Percentiles rank a stretch among this genome's conserved stretches.
These are phyloP conservation scores for Salmo trutta DNA, from an alignment of 2,797 vertebrate genomes.

Conservation along the genomic window DNA sequence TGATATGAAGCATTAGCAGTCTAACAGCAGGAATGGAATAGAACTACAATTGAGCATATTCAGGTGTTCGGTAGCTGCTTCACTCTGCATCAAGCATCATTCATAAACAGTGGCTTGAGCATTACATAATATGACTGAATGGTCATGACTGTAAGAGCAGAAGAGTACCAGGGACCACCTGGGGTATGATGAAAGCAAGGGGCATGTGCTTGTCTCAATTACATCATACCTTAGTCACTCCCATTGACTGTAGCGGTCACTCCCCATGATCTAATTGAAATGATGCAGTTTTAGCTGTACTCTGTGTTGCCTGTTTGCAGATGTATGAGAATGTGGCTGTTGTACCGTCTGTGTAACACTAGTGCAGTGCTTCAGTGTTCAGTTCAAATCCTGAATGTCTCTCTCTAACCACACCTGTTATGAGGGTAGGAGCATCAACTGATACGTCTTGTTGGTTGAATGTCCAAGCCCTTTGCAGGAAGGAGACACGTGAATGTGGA, in stretches of 20 bases:
- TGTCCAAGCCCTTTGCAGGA: slow-evolving; percentile 52
- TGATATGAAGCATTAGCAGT: slow-evolving; percentile 22
- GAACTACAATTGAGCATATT: slow-evolving; percentile 31
- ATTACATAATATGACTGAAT: slow-evolving; percentile 37
- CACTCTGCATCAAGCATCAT: slow-evolving; percentile 61
- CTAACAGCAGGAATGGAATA: slow-evolving; percentile 47
- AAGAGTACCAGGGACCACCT: not conserved
- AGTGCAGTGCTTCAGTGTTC: not conserved
- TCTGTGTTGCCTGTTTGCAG: not conserved
- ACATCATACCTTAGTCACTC: not conserved
- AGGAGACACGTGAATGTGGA: slow-evolving; percentile 53
- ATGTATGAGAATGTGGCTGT: not conserved
- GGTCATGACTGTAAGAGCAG: not conserved
- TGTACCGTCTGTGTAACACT: not conserved
- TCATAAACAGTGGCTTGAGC: slow-evolving; percentile 56
- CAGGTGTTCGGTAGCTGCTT: slow-evolving; percentile 36
- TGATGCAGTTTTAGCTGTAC: not conserved
- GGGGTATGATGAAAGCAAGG: slow-evolving; percentile 16
- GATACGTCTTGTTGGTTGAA: slow-evolving; percentile 49
- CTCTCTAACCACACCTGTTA: slow-evolving; percentile 13
- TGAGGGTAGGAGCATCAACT: slow-evolving; percentile 43
- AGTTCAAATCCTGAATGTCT: slow-evolving; percentile 16
- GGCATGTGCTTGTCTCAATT: slow-evolving; percentile 31
- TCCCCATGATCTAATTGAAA: not conserved
- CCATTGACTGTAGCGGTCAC: not conserved